Evolutionary conservation across 1,140 invertebrate species (phyloP).

Genomic region (Galendromus occidentalis): DNA sequence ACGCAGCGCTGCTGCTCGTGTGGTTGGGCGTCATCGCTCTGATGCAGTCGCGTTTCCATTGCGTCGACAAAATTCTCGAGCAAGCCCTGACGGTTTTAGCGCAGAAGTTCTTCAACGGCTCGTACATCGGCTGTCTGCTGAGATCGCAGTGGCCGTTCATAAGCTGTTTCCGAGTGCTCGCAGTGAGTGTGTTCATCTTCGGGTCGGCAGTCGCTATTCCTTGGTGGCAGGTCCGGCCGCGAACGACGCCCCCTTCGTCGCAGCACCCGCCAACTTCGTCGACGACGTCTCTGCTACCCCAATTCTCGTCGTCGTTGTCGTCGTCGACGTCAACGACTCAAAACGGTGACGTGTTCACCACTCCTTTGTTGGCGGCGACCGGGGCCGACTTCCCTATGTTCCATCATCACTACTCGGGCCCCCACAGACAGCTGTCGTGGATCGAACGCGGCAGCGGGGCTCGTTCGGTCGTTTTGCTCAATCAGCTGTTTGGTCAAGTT

Average conservation of each 20-base stretch:
- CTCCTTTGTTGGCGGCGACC: too few species aligned
- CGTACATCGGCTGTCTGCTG: neutral
- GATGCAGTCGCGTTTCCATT: neutral
- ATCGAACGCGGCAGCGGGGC: neutral
- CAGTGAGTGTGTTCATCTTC: constrained; percentile 8
- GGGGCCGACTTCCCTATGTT: too few species aligned
- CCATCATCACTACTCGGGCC: neutral
- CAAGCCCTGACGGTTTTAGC: neutral
- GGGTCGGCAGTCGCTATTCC: neutral
- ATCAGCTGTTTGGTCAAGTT: neutral
- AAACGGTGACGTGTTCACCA: too few species aligned
- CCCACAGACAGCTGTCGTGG: neutral
- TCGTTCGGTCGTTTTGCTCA: neutral
- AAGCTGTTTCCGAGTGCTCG: neutral
- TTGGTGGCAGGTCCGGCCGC: neutral
- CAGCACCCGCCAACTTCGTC: neutral
- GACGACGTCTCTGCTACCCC: too few species aligned
- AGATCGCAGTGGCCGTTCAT: neutral
- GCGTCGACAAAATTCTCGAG: neutral
- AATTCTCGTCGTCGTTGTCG: neutral
- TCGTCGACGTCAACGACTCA: neutral
- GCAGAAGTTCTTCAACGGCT: neutral
- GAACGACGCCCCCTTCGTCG: neutral
- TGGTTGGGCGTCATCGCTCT: neutral
- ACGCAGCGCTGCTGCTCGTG: neutral